phyloP scores from a whole-genome alignment of 2,797 vertebrate species.

The Adelosebastes latens region DNA sequence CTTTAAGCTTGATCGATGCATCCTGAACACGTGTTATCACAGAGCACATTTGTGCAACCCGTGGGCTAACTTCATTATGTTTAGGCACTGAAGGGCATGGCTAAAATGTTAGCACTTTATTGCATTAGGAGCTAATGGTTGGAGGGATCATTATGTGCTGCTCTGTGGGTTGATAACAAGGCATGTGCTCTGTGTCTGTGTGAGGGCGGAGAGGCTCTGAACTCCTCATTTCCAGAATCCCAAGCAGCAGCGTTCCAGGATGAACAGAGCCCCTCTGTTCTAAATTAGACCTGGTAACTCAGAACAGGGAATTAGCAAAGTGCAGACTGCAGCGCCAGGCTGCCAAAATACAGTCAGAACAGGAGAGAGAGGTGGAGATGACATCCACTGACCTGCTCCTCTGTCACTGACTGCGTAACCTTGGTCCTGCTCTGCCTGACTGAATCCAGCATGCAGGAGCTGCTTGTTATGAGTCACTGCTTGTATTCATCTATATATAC shows the following conservation, averaged over 20 bases:
- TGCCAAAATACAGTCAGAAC: constrained; percentile 44
- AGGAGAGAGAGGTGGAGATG: constrained; percentile 16
- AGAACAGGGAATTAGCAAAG: constrained; percentile 66
- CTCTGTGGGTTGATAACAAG: constrained; percentile 80
- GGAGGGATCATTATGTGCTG: constrained; percentile 72
- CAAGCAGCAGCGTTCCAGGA: constrained; percentile 71
- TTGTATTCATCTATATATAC: constrained; percentile 34
- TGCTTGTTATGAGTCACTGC: constrained; percentile 27
- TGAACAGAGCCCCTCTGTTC: constrained; percentile 79
- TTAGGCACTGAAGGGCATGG: constrained; percentile 67
- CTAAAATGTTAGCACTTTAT: constrained; percentile 75
- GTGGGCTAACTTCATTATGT: constrained; percentile 71
- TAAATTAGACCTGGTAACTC: constrained; percentile 72
- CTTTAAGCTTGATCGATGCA: constrained; percentile 58
- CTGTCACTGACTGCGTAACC: constrained; percentile 45
- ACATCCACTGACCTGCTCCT: constrained; percentile 31
- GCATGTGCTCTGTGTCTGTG: constrained; percentile 75
- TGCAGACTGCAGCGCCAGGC: constrained; percentile 39
- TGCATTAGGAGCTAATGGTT: constrained; percentile 78
- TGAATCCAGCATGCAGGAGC: constrained; percentile 29
- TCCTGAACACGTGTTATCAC: constrained; percentile 53
- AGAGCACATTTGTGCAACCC: constrained; percentile 66
- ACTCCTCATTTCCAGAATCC: constrained; percentile 78
- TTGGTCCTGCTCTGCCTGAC: constrained; percentile 44
- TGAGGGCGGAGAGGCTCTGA: constrained; percentile 74